Conservation (phyloP, 2,888 invertebrate species). For the Drosophila limbata region DNA sequence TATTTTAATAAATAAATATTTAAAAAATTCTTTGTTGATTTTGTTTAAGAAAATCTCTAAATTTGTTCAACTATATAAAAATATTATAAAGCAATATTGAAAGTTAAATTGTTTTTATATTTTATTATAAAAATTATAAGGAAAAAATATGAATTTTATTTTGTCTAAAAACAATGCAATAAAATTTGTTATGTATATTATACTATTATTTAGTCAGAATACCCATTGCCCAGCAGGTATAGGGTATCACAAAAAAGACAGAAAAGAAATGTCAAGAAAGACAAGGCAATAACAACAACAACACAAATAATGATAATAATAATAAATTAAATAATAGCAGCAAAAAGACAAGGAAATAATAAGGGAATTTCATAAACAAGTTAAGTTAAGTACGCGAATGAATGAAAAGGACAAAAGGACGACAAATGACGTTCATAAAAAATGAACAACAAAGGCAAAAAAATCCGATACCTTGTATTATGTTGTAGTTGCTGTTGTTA, state of each 20-base stretch:
- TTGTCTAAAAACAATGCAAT: neutral
- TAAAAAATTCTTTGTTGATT: no score
- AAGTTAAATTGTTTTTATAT: no score
- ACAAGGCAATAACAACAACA: conserved; percentile 9
- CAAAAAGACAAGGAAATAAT: conserved; percentile 22
- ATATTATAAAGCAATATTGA: no score
- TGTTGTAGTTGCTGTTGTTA: conserved; percentile 6
- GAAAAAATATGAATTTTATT: no score
- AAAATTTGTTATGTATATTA: neutral
- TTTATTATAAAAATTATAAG: no score
- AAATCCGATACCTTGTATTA: neutral
- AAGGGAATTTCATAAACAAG: conserved; percentile 19
- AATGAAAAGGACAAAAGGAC: conserved; percentile 13
- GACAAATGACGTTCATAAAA: conserved; percentile 52
- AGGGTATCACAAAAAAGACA: neutral
- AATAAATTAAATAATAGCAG: conserved; percentile 28
- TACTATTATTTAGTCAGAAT: neutral
- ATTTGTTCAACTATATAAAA: no score
- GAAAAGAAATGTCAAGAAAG: conserved; percentile 32
- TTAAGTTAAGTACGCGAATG: conserved; percentile 19
- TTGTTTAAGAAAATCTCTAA: no score
- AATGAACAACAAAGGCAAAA: conserved; percentile 32
- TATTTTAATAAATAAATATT: no score
- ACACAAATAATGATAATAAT: conserved; percentile 20
- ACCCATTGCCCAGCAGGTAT: neutral